These are phyloP conservation scores for Meleagris gallopavo DNA, from an alignment of 2,113 vertebrate species.

Conservation along the genomic window DNA sequence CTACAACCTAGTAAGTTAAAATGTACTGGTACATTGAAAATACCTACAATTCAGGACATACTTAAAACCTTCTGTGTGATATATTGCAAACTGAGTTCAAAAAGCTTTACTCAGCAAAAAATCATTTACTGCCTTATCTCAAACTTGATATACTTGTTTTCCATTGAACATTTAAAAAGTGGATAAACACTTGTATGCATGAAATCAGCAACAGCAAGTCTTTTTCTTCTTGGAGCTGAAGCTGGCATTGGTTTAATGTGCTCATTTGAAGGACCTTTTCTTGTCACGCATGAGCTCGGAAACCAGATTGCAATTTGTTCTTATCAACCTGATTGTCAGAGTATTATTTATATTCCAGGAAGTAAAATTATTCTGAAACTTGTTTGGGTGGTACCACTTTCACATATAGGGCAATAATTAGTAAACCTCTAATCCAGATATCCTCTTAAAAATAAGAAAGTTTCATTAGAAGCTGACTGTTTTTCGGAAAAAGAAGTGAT, in stretches of 20 bases:
- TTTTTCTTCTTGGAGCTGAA: not conserved
- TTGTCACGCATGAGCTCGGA: not conserved
- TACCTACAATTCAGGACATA: fast-evolving
- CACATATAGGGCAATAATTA: not conserved
- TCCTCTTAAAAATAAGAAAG: not conserved
- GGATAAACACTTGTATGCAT: not conserved
- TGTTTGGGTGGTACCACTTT: not conserved
- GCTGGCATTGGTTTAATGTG: not conserved
- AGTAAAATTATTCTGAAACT: not conserved
- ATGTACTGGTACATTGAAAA: not conserved
- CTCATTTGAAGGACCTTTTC: fast-evolving
- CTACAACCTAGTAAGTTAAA: conserved; percentile 79
- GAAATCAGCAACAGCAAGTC: not conserved
- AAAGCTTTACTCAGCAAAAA: not conserved
- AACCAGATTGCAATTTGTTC: not conserved
- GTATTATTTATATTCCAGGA: not conserved
- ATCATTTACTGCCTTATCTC: not conserved
- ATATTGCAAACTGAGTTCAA: not conserved
- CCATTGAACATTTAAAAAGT: no score
- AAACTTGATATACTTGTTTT: not conserved
- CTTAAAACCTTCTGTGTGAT: not conserved
- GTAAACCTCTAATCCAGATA: not conserved
- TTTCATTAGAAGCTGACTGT: not conserved
- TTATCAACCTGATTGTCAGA: not conserved
- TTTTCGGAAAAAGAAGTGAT: not conserved